Percentiles rank a stretch among this genome's conserved stretches.
phyloP scores from a whole-genome alignment of 2,113 vertebrate genomes.

The Laticauda laticaudata region DNA sequence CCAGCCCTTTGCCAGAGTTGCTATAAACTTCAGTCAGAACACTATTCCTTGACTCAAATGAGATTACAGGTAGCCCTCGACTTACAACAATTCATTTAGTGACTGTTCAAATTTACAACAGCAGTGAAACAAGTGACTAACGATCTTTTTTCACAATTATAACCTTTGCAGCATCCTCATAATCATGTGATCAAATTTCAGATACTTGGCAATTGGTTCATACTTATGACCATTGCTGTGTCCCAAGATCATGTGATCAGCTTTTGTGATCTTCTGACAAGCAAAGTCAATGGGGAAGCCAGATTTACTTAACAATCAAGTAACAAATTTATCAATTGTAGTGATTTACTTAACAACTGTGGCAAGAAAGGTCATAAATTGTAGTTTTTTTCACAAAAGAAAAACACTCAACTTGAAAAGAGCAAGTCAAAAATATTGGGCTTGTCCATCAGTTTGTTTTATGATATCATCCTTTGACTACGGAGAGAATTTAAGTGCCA shows the following conservation, averaged over 20 bases:
- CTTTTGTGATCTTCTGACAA: background rate
- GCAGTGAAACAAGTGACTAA: background rate
- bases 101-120: background rate
- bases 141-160: background rate
- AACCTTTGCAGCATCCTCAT: background rate
- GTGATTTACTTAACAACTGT: background rate
- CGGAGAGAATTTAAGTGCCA: slow-evolving; percentile 15
- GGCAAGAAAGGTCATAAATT: background rate
- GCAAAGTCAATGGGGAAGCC: background rate
- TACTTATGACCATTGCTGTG: background rate
- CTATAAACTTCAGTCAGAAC: background rate
- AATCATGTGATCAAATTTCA: background rate
- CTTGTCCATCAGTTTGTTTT: background rate
- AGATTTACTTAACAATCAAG: background rate
- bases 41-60: background rate
- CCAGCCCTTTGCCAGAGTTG: background rate
- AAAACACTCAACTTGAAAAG: background rate
- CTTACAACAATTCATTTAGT: background rate
- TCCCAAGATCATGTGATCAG: background rate
- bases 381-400: background rate
- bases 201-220: background rate
- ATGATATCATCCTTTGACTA: slow-evolving; percentile 7
- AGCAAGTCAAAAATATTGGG: background rate
- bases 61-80: background rate
- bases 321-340: background rate